Evolutionary conservation across 2,888 invertebrate species (phyloP), one percentile per base, ranked within the genome.

Genomic region (Drosophila falleni): DNA sequence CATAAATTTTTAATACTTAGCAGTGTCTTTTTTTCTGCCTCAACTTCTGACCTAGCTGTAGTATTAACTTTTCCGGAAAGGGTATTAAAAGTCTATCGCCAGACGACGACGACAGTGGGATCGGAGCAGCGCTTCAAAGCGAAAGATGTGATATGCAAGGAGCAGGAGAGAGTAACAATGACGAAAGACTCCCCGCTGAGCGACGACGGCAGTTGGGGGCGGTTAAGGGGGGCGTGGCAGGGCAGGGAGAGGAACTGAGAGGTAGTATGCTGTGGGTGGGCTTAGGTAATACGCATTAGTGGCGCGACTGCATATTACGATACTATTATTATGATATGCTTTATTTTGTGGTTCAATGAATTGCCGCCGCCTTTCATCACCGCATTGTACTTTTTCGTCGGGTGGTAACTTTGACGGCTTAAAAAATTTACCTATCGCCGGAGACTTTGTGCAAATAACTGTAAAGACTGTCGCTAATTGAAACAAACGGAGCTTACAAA

Each of bases 281-380:
- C 81, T 81, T 80, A 87, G 84, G 89, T 87, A 89, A 89, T 88
- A 89, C 90, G 91, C 91, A 90, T 91, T 91, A 91, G 89, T 88
- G 91, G 82, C 81, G 81, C 89, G 87, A 75, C 89, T 89, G 89
- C 86, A 89, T 88, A 89, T 86, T 88, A 83, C 90, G 87, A 89
- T 86, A 87, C 91, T 90, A 89, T 91, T 91, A 90, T 91, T 87
- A 86, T 90, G 91, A 90, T 91, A 91, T 78, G 90, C 91, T 91
- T 91, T 90, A 91, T 91, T 90, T 87, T 87, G 89, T 91, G 90
- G 90, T 91, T 90, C 90, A 91, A 89, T 90, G 91, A 81, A 77
- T 81, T 67, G 83, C 64, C 68, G 79, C 60, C 71, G 69, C 68
- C 71, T 78, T 79, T 78, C 79, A 75, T 69, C 75, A 42, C 3